These are phyloP conservation scores for Atethmia centrago DNA, from an alignment of 2,888 invertebrate species.

Conservation along the genomic window DNA sequence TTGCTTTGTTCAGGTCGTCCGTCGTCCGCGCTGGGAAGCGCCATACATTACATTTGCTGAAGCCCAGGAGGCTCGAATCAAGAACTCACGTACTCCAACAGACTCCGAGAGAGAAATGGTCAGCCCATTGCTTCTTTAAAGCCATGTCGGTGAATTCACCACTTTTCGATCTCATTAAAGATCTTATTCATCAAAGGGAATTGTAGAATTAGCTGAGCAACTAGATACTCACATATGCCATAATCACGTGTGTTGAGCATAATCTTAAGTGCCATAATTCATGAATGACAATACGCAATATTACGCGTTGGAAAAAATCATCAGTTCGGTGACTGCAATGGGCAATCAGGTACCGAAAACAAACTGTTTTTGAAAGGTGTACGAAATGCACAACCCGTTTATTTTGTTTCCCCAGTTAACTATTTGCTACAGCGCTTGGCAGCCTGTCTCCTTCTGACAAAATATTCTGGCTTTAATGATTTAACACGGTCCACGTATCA, in stretches of 20 bases:
- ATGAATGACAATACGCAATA: neutral
- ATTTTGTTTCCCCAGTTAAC: neutral
- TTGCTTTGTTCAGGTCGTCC: slow-evolving; percentile 39
- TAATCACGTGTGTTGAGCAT: slow-evolving; percentile 25
- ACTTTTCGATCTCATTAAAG: slow-evolving; percentile 25
- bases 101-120: slow-evolving; percentile 48
- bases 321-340: neutral
- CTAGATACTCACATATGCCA: slow-evolving; percentile 19
- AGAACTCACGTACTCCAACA: slow-evolving; percentile 42
- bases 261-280: slow-evolving; percentile 13
- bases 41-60: slow-evolving; percentile 44
- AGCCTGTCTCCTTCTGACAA: neutral
- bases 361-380: neutral
- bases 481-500: neutral
- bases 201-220: slow-evolving; percentile 8
- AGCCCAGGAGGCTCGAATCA: slow-evolving; percentile 30
- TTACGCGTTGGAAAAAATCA: neutral
- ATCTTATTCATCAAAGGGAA: slow-evolving; percentile 20
- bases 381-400: neutral
- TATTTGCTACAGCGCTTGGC: neutral
- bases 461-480: neutral
- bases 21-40: slow-evolving; percentile 40
- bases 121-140: slow-evolving; percentile 33
- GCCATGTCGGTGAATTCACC: slow-evolving; percentile 29
- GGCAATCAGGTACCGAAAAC: neutral